These are phyloP conservation scores for Stichodactyla mertensii DNA, from an alignment of 64 coral and sea anemone genomes.

Conservation along the genomic window DNA sequence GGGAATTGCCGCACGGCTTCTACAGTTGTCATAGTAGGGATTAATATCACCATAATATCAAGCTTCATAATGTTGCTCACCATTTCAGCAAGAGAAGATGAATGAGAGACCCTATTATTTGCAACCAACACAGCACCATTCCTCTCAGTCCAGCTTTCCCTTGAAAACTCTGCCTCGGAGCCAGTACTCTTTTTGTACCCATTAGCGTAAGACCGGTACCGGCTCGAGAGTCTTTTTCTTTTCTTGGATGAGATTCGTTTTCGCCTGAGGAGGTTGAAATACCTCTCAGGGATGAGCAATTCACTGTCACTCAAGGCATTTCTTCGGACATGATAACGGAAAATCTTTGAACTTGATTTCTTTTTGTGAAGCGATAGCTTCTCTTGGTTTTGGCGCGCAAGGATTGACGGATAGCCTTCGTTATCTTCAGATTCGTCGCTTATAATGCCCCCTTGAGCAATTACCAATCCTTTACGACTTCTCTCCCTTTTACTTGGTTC, in stretches of 20 bases:
- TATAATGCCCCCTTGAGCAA: neutral
- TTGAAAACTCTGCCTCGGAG: neutral
- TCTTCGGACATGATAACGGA: neutral
- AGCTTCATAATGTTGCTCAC: neutral
- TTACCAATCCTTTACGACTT: neutral
- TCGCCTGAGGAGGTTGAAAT: neutral
- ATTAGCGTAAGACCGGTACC: neutral
- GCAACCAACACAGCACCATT: neutral
- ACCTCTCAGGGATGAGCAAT: neutral
- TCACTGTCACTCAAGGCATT: conserved; percentile 3
- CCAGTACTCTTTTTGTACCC: neutral
- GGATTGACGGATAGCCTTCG: neutral
- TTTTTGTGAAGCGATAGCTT: neutral
- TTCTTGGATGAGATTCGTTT: neutral
- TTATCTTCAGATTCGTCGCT: neutral
- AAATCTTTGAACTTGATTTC: neutral
- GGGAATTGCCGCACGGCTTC: too few relatives aligned
- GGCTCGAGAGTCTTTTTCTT: neutral
- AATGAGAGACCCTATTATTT: neutral
- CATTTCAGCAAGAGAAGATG: neutral
- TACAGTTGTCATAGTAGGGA: too few relatives aligned
- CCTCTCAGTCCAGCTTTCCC: neutral
- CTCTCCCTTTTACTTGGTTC: neutral
- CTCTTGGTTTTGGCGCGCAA: neutral
- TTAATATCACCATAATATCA: too few relatives aligned